These are phyloP conservation scores for Neuroscelio doddi DNA, from an alignment of 2,888 invertebrate species.

Conservation along the genomic window DNA sequence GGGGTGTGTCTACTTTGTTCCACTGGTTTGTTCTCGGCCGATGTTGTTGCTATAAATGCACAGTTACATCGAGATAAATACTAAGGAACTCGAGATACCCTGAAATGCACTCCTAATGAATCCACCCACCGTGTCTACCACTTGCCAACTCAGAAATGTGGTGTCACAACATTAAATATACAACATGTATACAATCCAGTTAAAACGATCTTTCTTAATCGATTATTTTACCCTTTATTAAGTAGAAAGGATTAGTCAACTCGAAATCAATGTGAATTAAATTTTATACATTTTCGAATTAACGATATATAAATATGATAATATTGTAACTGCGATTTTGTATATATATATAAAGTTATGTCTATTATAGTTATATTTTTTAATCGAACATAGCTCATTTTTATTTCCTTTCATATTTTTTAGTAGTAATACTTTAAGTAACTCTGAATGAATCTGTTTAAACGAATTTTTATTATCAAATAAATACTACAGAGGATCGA, in stretches of 20 bases:
- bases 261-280: too few species aligned
- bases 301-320: too few species aligned
- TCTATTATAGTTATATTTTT: too few species aligned
- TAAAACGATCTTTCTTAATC: constrained; percentile 2
- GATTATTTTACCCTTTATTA: constrained; percentile 3
- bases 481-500: too few species aligned
- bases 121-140: constrained; percentile 48
- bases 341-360: too few species aligned
- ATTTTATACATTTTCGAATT: too few species aligned
- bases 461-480: too few species aligned
- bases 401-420: too few species aligned
- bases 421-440: too few species aligned
- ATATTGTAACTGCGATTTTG: too few species aligned
- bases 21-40: constrained; percentile 34
- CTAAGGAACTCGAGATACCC: constrained; percentile 40
- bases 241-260: not conserved
- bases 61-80: constrained; percentile 43
- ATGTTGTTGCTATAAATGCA: constrained; percentile 34
- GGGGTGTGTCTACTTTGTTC: constrained; percentile 49
- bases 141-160: constrained; percentile 41
- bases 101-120: constrained; percentile 54
- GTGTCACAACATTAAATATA: constrained; percentile 31
- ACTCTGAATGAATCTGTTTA: too few species aligned
- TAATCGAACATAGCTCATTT: too few species aligned
- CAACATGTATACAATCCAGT: constrained; percentile 28